Base-by-base conservation (phyloP, 2,888 invertebrate genomes). In the Rhogogaster chlorosoma region DNA sequence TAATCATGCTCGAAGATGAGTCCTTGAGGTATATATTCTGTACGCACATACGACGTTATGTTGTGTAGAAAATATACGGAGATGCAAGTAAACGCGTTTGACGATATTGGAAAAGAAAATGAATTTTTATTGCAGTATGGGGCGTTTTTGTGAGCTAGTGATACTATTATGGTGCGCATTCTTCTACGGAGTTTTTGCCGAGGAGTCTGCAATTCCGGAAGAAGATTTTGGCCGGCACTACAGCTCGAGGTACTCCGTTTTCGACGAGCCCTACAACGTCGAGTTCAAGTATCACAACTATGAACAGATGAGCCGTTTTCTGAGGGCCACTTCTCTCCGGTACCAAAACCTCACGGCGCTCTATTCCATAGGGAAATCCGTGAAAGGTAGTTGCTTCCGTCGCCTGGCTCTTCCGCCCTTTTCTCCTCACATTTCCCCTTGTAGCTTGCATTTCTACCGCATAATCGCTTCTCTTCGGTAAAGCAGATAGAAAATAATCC, bases 321-420 rank as follows among this genome's bases (percentile, higher is more conserved):
- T 99, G 85, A 95, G 97, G 89, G 95, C 96, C 18, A 97, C 98
- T 49, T 97, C 97, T 85, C 96, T 97, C 22, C 95, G 95, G 77
- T 98, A 97, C 94, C 98, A 98, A 0, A 96, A 97, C 88, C 95
- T 99, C 88, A 98, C 98, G 0, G 97, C 98, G 0, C 95, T 99
- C 45, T 99, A 99, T 94, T 98, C 98, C 86, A 98, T 99, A 90
- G 99, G 99, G 86, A 98, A 98, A 93, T 98, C 98, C 45, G 97
- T 98, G 5, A 97, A 98, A 96, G 98, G 98, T 97, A 94, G 32
- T 18, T 42, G 32, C 9, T 67, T 67, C 67, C 15, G 18, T 61
- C 12, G 61, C 61, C 22, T 61, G 26, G 26, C 15, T 75, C 29
- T 29, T n/a, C 15, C 9, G 26, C 26, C 4, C 6, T 71, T 18